phyloP scores from a whole-genome alignment of 2,113 vertebrate genomes.

The Nymphicus hollandicus region DNA sequence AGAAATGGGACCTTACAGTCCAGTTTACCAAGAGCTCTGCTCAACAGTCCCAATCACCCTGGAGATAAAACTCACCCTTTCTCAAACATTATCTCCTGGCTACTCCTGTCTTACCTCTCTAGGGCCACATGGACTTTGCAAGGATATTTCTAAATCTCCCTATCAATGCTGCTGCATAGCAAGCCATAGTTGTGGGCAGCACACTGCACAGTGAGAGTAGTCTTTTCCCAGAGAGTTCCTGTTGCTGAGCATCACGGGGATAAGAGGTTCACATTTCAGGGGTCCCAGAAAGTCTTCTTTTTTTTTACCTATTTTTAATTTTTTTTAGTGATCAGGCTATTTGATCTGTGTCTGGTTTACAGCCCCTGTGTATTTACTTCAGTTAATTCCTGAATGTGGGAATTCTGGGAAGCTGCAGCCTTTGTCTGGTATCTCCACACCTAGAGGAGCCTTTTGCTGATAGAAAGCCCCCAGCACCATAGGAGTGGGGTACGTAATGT shows the following conservation, averaged over 20 bases:
- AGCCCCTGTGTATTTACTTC: accelerated
- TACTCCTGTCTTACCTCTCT: not conserved
- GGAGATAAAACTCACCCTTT: not conserved
- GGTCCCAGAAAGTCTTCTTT: not conserved
- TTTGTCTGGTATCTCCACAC: not conserved
- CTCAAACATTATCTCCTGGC: not conserved
- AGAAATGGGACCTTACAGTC: not conserved
- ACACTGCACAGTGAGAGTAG: not conserved
- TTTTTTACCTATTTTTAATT: too few relatives aligned
- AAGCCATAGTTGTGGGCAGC: not conserved
- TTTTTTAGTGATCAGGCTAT: not conserved
- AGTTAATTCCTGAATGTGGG: not conserved
- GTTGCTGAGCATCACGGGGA: not conserved
- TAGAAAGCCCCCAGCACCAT: not conserved
- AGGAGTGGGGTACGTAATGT: not conserved
- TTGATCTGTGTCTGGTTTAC: not conserved
- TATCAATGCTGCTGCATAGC: not conserved
- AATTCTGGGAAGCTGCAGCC: not conserved
- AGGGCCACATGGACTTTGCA: not conserved
- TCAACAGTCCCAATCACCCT: not conserved
- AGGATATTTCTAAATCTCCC: not conserved
- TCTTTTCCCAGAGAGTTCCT: not conserved
- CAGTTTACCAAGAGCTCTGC: not conserved
- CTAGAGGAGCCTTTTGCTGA: not conserved
- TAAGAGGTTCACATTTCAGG: not conserved